Base-by-base conservation (phyloP, 2,888 invertebrate genomes). In the Piscicola geometra region DNA sequence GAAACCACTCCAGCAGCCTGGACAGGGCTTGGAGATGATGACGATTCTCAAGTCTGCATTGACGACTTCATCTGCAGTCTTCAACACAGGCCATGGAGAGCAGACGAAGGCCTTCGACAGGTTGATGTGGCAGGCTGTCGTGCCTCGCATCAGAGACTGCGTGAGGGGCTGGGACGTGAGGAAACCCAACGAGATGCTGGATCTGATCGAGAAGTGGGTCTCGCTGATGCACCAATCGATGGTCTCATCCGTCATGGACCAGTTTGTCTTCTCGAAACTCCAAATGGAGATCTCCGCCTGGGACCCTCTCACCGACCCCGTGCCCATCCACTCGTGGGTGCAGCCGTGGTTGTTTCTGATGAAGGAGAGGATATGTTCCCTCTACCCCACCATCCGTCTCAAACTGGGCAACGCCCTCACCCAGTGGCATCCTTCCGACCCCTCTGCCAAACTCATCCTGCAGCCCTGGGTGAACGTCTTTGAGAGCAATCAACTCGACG, bases 261-360 rank as follows among this genome's bases (percentile, higher is more conserved):
- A 93, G 81, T 87, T 91, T 71, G 89, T 97, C 71, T 87, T 93
- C 81, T 93, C 94, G 0, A 79, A 82, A 69, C 79, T 88, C 18
- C 85, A 87, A 78, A 86, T 88, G 0, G 93, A 92, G 80, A 94
- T 94, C 0, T 89, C 92, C 67, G 81, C 79, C 75, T 98, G 99
- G 99, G 93, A 99, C 88, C 99, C 99, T 0, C 88, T 95, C 0
- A 92, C 92, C 0, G 98, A 99, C 84, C 92, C 93, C 0, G 90
- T 94, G 79, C 98, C 98, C 21, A 92, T 99, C 80, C 97, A 99
- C 85, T 90, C 91, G 2, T 99, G 99, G 99, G 90, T 97, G 78
- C 91, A 96, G 85, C 98, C 98, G 0, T 99, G 99, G 99, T 89
- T 95, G 77, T 91, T 91, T 0, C 86, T 93, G 9, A 89, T 96